These are phyloP conservation scores for Apocrypta bakeri DNA, from an alignment of 1,140 invertebrate species.

Conservation along the genomic window DNA sequence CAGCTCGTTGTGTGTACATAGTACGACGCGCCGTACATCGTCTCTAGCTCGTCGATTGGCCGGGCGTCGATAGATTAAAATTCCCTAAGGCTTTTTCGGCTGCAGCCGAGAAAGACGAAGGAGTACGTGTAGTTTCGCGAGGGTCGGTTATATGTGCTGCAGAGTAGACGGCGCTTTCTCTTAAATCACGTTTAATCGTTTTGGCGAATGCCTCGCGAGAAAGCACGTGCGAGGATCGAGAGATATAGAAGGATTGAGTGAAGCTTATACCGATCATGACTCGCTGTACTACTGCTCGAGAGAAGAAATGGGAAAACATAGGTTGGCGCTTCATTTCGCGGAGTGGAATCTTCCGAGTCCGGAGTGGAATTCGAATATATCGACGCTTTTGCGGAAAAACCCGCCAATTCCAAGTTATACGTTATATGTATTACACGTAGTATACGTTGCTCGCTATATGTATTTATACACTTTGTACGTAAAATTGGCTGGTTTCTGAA, in stretches of 20 bases:
- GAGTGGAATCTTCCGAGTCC: background rate
- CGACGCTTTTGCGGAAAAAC: background rate
- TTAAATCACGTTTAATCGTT: conserved; percentile 49
- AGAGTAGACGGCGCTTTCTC: conserved; percentile 17
- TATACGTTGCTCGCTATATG: no score
- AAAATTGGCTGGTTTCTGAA: no score
- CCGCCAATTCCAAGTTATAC: no score
- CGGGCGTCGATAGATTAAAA: conserved; percentile 46
- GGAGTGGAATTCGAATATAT: background rate
- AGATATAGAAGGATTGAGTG: background rate
- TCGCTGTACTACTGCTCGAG: background rate
- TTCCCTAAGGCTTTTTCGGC: conserved; percentile 30
- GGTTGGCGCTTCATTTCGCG: background rate
- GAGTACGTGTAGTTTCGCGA: background rate
- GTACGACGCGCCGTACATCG: background rate
- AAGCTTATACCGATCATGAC: conserved; percentile 1
- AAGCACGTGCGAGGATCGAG: conserved; percentile 3
- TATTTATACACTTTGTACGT: no score
- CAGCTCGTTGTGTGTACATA: conserved; percentile 5
- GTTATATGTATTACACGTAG: no score
- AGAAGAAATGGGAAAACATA: background rate
- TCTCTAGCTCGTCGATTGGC: conserved; percentile 22
- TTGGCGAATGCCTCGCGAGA: background rate
- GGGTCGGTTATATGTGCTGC: background rate
- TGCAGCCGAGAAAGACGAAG: background rate